Percentiles rank a stretch among this genome's conserved stretches.
phyloP scores from a whole-genome alignment of 2,797 vertebrate genomes.

The Notoglanidium macrostoma region DNA sequence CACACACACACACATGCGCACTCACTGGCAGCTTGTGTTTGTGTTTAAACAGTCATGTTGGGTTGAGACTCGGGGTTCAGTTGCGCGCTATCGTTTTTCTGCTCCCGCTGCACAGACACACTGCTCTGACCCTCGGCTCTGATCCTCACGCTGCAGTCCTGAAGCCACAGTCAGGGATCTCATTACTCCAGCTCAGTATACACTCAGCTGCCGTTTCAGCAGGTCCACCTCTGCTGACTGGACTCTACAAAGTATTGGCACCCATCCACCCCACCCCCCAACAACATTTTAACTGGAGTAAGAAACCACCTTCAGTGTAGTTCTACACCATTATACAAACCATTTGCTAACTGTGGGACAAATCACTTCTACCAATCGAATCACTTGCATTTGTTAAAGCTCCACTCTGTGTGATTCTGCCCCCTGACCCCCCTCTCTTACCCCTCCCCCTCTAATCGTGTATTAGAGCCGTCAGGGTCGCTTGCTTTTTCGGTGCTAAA shows the following conservation, averaged over 20 bases:
- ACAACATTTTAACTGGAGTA: background rate
- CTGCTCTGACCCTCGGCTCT: background rate
- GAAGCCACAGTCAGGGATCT: slow-evolving; percentile 25
- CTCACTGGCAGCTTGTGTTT: slow-evolving; percentile 15
- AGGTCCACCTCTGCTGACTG: background rate
- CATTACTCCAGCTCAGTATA: background rate
- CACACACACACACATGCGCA: slow-evolving; percentile 11
- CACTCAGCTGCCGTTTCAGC: background rate
- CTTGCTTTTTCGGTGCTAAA: no score
- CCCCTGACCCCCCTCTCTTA: no score
- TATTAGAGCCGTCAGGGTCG: no score
- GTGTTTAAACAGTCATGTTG: slow-evolving; percentile 24
- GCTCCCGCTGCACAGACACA: slow-evolving; percentile 9
- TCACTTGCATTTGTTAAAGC: background rate
- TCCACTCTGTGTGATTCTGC: no score
- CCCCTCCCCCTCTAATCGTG: no score
- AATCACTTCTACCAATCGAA: background rate
- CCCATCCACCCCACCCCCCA: background rate
- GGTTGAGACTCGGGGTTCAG: slow-evolving; percentile 6
- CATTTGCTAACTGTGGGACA: background rate
- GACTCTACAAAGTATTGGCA: background rate
- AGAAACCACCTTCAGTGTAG: background rate
- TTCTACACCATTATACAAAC: background rate
- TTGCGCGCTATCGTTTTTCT: background rate
- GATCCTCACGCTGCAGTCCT: slow-evolving; percentile 1